phyloP scores from a whole-genome alignment of 2,888 invertebrate species.

The Limnephilus marmoratus region DNA sequence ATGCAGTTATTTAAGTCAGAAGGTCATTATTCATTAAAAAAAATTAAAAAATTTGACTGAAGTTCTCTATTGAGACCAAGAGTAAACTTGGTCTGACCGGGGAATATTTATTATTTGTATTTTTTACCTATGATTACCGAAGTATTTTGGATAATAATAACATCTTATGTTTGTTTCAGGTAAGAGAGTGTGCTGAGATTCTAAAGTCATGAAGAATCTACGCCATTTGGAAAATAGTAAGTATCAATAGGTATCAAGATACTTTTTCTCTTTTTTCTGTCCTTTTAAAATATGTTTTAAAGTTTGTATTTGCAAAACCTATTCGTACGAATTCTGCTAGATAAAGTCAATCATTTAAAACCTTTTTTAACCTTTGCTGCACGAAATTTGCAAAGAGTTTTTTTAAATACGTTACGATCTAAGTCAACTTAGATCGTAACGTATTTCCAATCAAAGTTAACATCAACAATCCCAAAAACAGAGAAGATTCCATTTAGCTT shows the following conservation, averaged over 20 bases:
- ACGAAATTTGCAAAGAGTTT: no score
- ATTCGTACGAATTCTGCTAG: not conserved
- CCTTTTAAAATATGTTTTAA: no score
- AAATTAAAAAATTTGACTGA: no score
- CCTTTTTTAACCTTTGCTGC: no score
- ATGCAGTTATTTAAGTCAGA: no score
- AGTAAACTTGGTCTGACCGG: not conserved
- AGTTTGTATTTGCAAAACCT: not conserved
- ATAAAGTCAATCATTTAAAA: not conserved
- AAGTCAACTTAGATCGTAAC: no score
- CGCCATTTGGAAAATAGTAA: not conserved
- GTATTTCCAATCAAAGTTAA: no score
- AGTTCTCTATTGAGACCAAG: not conserved
- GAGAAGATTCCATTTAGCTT: no score
- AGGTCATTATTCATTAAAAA: no score
- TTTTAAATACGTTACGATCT: no score
- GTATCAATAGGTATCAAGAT: not conserved
- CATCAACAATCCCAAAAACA: no score
- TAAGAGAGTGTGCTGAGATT: not conserved
- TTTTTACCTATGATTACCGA: not conserved
- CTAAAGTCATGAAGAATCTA: not conserved
- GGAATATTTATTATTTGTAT: not conserved
- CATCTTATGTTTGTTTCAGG: not conserved
- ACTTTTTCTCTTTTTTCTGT: not conserved
- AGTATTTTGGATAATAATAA: not conserved